phyloP scores from a whole-genome alignment of 2,888 invertebrate genomes.

The Phortica magna region DNA sequence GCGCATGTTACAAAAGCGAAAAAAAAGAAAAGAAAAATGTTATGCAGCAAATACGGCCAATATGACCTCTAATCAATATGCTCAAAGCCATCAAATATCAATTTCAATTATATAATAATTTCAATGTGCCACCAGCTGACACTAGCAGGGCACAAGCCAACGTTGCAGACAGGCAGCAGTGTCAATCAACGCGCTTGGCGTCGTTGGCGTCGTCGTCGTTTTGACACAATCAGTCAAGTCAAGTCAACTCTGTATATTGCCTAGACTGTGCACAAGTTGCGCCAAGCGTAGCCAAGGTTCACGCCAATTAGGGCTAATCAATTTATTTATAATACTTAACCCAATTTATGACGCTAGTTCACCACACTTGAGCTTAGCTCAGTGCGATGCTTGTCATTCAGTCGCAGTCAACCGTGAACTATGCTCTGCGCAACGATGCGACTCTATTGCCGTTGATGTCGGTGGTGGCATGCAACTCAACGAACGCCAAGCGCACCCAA shows the following conservation, averaged over 20 bases:
- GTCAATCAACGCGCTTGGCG: not conserved
- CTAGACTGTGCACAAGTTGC: not conserved
- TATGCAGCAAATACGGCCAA: slow-evolving; percentile 17
- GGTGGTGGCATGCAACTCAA: slow-evolving; percentile 21
- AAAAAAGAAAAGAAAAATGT: not conserved
- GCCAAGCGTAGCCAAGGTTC: slow-evolving; percentile 51
- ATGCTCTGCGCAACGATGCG: slow-evolving; percentile 36
- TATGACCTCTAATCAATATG: not conserved
- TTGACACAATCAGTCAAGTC: slow-evolving; percentile 34
- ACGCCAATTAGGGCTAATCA: slow-evolving; percentile 74
- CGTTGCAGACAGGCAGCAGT: slow-evolving; percentile 9
- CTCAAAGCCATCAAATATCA: slow-evolving; percentile 55
- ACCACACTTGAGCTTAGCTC: not conserved
- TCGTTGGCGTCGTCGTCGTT: no score
- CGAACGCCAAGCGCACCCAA: slow-evolving; percentile 51
- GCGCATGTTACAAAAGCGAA: not conserved
- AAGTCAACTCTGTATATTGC: not conserved
- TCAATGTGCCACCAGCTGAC: slow-evolving; percentile 1
- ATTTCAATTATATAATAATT: slow-evolving; percentile 62
- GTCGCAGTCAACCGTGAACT: slow-evolving; percentile 38
- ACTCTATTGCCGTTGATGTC: slow-evolving; percentile 34
- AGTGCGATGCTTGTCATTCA: not conserved
- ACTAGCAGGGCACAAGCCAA: slow-evolving; percentile 39
- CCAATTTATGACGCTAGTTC: slow-evolving; percentile 61
- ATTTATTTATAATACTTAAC: slow-evolving; percentile 76